Evolutionary conservation across 2,113 vertebrate species (phyloP), one percentile per base, ranked within the genome.

Genomic region (Rutilus rutilus): DNA sequence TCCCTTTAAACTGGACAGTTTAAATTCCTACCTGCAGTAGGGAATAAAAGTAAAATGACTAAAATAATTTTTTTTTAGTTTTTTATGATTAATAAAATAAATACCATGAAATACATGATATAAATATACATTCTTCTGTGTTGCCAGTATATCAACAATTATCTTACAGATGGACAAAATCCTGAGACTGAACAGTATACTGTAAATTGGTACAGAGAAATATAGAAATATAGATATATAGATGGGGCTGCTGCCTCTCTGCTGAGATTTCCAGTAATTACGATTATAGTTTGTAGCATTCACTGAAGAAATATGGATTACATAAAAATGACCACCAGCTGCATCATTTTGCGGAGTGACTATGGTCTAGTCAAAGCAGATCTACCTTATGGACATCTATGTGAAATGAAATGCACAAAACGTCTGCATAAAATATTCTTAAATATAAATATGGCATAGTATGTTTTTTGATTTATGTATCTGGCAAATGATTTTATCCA

Each of bases 281-380:
- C 4, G 36, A 73, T 42, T 11, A 42, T 42, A n/a, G 36, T n/a
- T 42, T 4, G 10, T 73, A n/a, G 10, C 36, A 73, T 42, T n/a
- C 21, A 11, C 9, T 39, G 11, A 73, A 73, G 69, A 45, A 12
- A 45, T 36, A 73, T 45, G 21, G 7, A 69, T 36, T 36, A 23
- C 69, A 71, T 11, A 71, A 71, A 71, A 71, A 71, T 39, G 1
- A 23, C 2, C 9, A 39, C 77, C 23, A 42, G 1, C 21, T 17
- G 11, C 11, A 60, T 77, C 25, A 78, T 79, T 79, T 60, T 62
- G 23, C 23, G 3, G 8, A 64, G 21, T 19, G 14, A 27, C 17
- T 64, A 25, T 80, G 17, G 36, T 59, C 30, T 78, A 78, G 36
- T 78, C 23, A 78, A 59, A 36, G 27, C 36, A 62, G n/a, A 27